phyloP scores from a whole-genome alignment of 2,797 vertebrate species.

The Adrianichthys oophorus region DNA sequence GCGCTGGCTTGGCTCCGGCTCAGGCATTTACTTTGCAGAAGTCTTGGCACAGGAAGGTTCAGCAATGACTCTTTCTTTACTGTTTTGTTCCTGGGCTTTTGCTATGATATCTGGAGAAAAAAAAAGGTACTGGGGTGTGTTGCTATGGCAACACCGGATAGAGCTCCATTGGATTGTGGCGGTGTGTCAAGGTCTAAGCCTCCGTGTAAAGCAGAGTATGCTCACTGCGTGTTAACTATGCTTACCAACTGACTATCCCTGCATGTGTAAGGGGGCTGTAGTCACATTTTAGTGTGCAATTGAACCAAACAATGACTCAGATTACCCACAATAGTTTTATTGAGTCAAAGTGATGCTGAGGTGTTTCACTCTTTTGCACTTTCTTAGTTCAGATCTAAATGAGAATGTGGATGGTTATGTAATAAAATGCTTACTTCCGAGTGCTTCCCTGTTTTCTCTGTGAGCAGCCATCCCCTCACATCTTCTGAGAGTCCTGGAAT shows the following conservation, averaged over 20 bases:
- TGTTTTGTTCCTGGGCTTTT: slow-evolving; percentile 66
- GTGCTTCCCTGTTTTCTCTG: slow-evolving; percentile 20
- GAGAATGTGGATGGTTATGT: slow-evolving; percentile 48
- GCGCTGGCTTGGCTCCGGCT: slow-evolving; percentile 13
- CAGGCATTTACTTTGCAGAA: slow-evolving; percentile 38
- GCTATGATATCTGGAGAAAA: slow-evolving; percentile 62
- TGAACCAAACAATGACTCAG: slow-evolving; percentile 7
- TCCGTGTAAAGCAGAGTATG: slow-evolving; percentile 64
- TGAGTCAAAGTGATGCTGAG: neutral
- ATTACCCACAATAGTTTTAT: slow-evolving; percentile 16
- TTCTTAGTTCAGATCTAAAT: slow-evolving; percentile 31
- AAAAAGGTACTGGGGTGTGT: slow-evolving; percentile 68
- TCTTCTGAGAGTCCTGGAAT: slow-evolving; percentile 35
- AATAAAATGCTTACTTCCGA: slow-evolving; percentile 41
- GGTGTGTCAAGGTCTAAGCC: slow-evolving; percentile 75
- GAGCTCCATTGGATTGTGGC: slow-evolving; percentile 70
- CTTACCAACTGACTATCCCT: slow-evolving; percentile 46
- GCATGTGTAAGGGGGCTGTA: slow-evolving; percentile 22
- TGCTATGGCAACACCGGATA: slow-evolving; percentile 78
- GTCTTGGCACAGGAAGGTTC: slow-evolving; percentile 41
- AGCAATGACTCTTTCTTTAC: slow-evolving; percentile 39
- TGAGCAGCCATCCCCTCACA: slow-evolving; percentile 17
- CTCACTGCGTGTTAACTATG: slow-evolving; percentile 65
- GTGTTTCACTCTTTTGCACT: slow-evolving; percentile 5
- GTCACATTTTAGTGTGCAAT: slow-evolving; percentile 13